Percentiles rank a stretch among this genome's conserved stretches.
Evolutionary conservation across 2,888 invertebrate genomes (phyloP).

Genomic region (Allolobophora icterica): DNA sequence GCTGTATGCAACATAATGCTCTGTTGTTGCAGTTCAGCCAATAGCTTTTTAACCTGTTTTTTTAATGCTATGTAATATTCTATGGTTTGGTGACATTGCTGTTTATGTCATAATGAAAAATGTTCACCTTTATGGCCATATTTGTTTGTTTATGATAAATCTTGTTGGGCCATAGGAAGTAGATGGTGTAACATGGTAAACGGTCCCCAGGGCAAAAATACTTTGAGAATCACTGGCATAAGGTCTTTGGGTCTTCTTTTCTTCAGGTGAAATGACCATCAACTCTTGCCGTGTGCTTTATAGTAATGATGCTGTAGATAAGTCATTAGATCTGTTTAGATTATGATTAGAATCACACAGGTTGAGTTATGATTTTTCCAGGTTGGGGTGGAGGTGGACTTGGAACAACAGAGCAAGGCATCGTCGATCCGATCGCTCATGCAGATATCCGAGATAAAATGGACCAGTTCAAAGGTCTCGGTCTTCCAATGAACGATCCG

Average conservation of each 20-base stretch:
- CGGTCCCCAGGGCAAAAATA: too few relatives aligned
- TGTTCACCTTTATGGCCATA: not conserved
- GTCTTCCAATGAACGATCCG: constrained; percentile 84
- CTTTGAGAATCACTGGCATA: too few relatives aligned
- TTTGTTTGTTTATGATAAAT: not conserved
- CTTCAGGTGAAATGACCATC: too few relatives aligned
- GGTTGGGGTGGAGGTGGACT: constrained; percentile 95
- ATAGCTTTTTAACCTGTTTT: not conserved
- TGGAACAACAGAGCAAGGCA: constrained; percentile 93
- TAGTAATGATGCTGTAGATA: too few relatives aligned
- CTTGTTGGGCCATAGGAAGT: not conserved
- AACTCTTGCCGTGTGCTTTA: too few relatives aligned
- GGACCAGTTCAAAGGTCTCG: constrained; percentile 94
- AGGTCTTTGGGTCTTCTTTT: too few relatives aligned
- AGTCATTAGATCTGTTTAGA: too few relatives aligned
- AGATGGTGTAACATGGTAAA: not conserved
- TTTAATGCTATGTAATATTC: not conserved
- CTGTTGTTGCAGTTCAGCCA: not conserved
- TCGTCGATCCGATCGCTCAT: constrained; percentile 89
- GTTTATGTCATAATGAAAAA: not conserved
- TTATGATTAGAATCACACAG: too few relatives aligned
- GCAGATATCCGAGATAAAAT: constrained; percentile 83
- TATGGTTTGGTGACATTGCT: not conserved
- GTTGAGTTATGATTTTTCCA: constrained; percentile 28
- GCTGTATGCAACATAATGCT: not conserved